These are phyloP conservation scores for Xiphorhynchus elegans DNA, from an alignment of 2,113 vertebrate species.

Conservation along the genomic window DNA sequence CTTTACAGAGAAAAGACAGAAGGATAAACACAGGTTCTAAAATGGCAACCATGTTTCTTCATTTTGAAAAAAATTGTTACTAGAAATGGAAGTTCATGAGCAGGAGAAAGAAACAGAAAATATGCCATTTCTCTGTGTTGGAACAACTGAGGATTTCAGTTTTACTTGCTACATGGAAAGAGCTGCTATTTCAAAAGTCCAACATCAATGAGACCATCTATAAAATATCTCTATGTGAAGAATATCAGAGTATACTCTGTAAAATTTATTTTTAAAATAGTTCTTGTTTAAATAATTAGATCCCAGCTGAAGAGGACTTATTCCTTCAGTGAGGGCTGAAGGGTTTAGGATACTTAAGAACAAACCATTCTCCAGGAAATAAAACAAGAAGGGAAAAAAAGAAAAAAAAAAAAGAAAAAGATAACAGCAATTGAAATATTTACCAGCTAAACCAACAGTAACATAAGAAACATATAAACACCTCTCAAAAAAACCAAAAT, in stretches of 20 bases:
- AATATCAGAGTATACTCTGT: background rate
- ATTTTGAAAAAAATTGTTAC: background rate
- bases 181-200: background rate
- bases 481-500: background rate
- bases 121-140: background rate
- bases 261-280: background rate
- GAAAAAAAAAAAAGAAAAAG: background rate
- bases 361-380: background rate
- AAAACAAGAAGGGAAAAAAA: background rate
- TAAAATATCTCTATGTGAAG: background rate
- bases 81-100: background rate
- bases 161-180: background rate
- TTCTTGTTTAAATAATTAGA: background rate
- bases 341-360: background rate
- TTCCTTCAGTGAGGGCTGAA: background rate
- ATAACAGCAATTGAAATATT: background rate
- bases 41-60: background rate
- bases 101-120: background rate
- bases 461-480: slow-evolving; percentile 30
- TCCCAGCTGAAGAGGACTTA: background rate
- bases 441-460: background rate
- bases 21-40: slow-evolving; percentile 8
- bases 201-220: background rate
- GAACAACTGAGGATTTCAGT: background rate
- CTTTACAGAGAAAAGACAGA: slow-evolving; percentile 11